Conservation (phyloP, 2,113 vertebrate genomes). For the Egretta garzetta region DNA sequence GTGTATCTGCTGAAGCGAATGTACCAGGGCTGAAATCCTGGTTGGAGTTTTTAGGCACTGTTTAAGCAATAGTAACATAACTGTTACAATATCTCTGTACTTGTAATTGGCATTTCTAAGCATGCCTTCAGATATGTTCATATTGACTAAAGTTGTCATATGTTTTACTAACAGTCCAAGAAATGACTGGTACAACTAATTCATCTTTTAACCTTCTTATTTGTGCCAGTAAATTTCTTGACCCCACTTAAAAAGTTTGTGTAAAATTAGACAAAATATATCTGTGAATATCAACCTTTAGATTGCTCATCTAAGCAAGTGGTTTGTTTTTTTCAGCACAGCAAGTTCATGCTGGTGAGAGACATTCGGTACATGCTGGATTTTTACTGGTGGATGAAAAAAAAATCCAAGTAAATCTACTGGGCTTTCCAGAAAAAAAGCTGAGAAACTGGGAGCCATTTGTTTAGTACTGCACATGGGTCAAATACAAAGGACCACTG, state of each 20-base stretch:
- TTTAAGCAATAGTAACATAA: background rate
- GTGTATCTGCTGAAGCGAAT: background rate
- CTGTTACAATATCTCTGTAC: background rate
- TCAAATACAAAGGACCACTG: background rate
- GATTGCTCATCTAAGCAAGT: background rate
- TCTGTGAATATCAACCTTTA: background rate
- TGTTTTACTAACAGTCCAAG: background rate
- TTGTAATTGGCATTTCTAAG: background rate
- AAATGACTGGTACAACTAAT: background rate
- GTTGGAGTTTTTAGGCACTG: background rate
- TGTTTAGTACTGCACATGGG: background rate
- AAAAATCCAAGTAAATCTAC: background rate
- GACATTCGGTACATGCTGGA: background rate
- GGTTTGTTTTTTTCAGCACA: background rate
- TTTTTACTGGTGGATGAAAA: background rate
- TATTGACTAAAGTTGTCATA: background rate
- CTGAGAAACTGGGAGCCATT: background rate
- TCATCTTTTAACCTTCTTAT: background rate
- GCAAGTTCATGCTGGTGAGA: background rate
- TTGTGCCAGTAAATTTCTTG: background rate
- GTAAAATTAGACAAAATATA: background rate
- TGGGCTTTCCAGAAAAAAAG: background rate
- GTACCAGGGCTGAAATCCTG: background rate
- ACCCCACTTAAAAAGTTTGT: background rate
- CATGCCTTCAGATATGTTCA: background rate